Percentiles rank a stretch among this genome's conserved stretches.
phyloP scores from a whole-genome alignment of 2,113 vertebrate species.

The Tyto alba region DNA sequence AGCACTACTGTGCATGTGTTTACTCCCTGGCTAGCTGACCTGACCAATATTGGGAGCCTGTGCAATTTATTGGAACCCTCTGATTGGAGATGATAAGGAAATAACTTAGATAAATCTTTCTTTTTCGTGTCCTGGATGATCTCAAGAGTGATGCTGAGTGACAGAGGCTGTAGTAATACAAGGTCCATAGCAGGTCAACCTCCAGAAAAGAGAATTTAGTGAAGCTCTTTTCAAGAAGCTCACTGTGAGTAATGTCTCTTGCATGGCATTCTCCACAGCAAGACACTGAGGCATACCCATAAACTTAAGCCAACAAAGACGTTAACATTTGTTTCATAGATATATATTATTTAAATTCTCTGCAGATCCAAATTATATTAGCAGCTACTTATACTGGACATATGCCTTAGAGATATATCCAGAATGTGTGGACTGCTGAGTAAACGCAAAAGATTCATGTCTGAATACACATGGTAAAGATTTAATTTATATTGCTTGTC shows the following conservation, averaged over 20 bases:
- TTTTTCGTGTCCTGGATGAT: neutral
- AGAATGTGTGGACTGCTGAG: neutral
- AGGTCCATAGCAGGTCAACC: neutral
- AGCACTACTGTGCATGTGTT: neutral
- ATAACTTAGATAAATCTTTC: neutral
- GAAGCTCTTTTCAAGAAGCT: neutral
- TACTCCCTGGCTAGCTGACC: neutral
- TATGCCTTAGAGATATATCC: neutral
- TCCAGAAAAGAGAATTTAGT: neutral
- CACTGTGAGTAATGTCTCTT: neutral
- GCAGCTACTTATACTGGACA: neutral
- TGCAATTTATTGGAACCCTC: neutral
- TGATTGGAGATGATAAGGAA: neutral
- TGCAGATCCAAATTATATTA: neutral
- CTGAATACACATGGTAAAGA: neutral
- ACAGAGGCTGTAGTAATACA: neutral
- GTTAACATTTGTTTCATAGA: neutral
- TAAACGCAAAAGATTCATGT: neutral
- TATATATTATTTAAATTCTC: neutral
- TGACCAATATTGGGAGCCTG: neutral
- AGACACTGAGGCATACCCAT: neutral
- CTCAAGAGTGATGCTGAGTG: neutral
- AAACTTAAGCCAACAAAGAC: neutral
- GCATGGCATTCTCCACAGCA: neutral
- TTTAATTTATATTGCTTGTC: neutral